phyloP scores from a whole-genome alignment of 1,140 invertebrate genomes.

The Diabrotica undecimpunctata region DNA sequence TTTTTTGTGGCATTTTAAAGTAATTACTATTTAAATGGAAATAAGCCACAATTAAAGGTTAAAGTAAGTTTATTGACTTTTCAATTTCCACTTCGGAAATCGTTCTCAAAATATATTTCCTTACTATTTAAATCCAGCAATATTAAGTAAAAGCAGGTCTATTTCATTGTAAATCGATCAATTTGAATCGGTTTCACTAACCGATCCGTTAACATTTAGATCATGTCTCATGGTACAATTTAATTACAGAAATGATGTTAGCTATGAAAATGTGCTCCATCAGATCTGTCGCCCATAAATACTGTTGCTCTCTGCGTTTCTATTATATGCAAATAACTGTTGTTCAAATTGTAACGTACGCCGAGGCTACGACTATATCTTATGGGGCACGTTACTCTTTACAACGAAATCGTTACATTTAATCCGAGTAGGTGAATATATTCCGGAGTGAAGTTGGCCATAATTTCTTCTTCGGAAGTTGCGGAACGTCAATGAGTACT shows the following conservation, averaged over 20 bases:
- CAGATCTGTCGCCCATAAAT: constrained; percentile 32
- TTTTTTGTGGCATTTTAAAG: too few species aligned
- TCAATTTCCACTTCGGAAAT: too few species aligned
- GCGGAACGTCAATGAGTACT: not conserved
- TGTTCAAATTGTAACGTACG: constrained; percentile 38
- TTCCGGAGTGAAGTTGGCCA: not conserved
- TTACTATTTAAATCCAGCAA: too few species aligned
- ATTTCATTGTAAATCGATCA: too few species aligned
- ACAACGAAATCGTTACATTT: constrained; percentile 21
- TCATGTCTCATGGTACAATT: constrained; percentile 8
- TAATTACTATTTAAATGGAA: too few species aligned
- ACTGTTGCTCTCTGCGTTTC: constrained; percentile 24
- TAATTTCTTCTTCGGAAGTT: constrained; percentile 1
- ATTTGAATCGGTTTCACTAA: too few species aligned
- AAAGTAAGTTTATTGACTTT: too few species aligned
- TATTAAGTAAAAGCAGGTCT: too few species aligned
- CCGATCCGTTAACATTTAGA: not conserved
- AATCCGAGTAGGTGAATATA: constrained; percentile 3
- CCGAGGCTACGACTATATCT: constrained; percentile 18
- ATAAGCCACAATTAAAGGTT: too few species aligned
- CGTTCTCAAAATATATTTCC: too few species aligned
- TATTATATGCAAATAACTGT: constrained; percentile 40
- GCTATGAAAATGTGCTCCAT: constrained; percentile 28
- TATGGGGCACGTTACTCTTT: constrained; percentile 21
- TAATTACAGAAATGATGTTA: constrained; percentile 27